These are phyloP conservation scores for Andrena cerasifolii DNA, from an alignment of 1,140 invertebrate genomes.

Conservation along the genomic window DNA sequence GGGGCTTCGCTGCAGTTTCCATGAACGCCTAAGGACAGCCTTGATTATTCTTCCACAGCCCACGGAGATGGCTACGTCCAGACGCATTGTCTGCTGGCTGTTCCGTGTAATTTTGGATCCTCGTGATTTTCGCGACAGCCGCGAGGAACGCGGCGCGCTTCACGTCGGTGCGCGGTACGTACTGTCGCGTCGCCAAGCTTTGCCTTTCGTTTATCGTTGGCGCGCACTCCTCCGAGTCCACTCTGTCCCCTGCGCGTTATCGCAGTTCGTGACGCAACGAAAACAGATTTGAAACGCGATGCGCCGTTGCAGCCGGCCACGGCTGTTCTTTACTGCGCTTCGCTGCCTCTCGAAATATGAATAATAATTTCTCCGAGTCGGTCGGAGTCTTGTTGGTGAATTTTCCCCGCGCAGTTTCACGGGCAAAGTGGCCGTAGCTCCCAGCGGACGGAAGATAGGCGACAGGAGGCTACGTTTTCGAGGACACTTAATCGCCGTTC, in stretches of 20 bases:
- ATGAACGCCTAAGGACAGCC: slow-evolving; percentile 39
- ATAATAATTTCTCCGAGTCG: slow-evolving; percentile 49
- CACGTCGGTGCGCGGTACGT: too few relatives aligned
- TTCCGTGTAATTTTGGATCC: not conserved
- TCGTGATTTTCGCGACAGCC: too few relatives aligned
- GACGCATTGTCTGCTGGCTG: not conserved
- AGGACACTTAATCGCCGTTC: slow-evolving; percentile 44
- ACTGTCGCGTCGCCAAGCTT: too few relatives aligned
- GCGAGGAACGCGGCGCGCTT: too few relatives aligned
- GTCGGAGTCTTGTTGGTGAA: not conserved
- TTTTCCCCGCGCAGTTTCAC: too few relatives aligned
- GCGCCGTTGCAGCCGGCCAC: too few relatives aligned
- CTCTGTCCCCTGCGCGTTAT: too few relatives aligned
- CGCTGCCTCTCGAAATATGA: slow-evolving; percentile 28
- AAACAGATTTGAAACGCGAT: too few relatives aligned
- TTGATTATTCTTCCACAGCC: slow-evolving; percentile 41
- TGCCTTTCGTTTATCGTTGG: too few relatives aligned
- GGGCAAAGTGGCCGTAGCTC: too few relatives aligned
- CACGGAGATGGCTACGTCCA: slow-evolving; percentile 18
- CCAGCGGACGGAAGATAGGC: too few relatives aligned
- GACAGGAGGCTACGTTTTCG: slow-evolving; percentile 5
- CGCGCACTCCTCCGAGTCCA: not conserved
- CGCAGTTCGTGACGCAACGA: not conserved
- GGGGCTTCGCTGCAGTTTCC: slow-evolving; percentile 57
- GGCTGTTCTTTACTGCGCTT: slow-evolving; percentile 33